phyloP scores from a whole-genome alignment of 2,113 vertebrate genomes.

The Ptychochromis oligacanthus region DNA sequence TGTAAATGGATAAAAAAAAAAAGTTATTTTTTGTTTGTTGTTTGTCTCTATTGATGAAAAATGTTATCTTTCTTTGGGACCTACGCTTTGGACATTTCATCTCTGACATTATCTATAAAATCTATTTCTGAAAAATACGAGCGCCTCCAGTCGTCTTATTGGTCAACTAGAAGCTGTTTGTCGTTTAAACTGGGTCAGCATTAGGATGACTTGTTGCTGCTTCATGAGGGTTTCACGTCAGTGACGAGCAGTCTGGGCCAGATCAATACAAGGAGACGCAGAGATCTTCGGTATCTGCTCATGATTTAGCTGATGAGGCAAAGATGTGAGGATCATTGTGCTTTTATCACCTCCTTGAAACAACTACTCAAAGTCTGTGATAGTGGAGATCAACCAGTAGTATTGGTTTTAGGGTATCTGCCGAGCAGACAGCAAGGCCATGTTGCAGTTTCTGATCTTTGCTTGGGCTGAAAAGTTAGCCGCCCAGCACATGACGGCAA shows the following conservation, averaged over 20 bases:
- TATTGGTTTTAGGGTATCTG: not conserved
- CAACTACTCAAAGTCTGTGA: slow-evolving; percentile 32
- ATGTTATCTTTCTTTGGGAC: slow-evolving; percentile 78
- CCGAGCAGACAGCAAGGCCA: not conserved
- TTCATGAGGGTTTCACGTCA: not conserved
- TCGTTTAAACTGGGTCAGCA: not conserved
- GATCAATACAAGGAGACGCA: rapidly evolving
- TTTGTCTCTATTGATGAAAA: slow-evolving; percentile 77
- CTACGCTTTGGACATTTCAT: slow-evolving; percentile 80
- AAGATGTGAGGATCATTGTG: not conserved
- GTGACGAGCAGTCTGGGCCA: not conserved
- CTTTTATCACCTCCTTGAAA: not conserved
- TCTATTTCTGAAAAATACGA: slow-evolving; percentile 79
- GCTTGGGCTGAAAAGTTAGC: not conserved
- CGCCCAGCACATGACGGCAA: slow-evolving; percentile 9
- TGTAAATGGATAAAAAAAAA: slow-evolving; percentile 73
- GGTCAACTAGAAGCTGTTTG: not conserved
- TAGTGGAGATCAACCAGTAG: not conserved
- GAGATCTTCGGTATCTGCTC: not conserved
- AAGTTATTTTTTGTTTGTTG: slow-evolving; percentile 76
- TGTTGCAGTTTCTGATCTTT: not conserved
- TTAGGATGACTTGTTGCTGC: not conserved
- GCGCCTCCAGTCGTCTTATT: not conserved
- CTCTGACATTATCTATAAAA: slow-evolving; percentile 78
- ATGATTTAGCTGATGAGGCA: not conserved